phyloP scores from a whole-genome alignment of 2,888 invertebrate species.

The Melanargia galathea region DNA sequence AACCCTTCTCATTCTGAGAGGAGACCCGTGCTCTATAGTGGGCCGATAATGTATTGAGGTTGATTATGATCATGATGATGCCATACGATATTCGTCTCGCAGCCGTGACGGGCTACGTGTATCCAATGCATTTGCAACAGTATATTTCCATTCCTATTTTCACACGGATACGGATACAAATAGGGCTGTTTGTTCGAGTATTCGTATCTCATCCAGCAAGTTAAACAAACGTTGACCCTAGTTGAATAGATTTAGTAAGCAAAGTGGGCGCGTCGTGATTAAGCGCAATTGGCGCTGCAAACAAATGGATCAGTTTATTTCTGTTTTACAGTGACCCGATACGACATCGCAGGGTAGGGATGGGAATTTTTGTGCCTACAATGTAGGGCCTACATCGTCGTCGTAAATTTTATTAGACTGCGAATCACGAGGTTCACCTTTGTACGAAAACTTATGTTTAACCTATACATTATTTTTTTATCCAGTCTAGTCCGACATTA shows the following conservation, averaged over 20 bases:
- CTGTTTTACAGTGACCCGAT: background rate
- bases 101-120: too few relatives aligned
- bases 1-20: too few relatives aligned
- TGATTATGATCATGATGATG: too few relatives aligned
- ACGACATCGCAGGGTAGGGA: background rate
- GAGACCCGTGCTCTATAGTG: too few relatives aligned
- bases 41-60: too few relatives aligned
- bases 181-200: slow-evolving; percentile 1
- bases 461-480: too few relatives aligned
- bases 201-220: slow-evolving; percentile 24
- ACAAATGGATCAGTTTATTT: slow-evolving; percentile 46
- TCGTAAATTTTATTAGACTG: too few relatives aligned
- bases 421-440: too few relatives aligned
- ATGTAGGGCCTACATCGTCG: background rate
- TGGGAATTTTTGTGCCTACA: background rate
- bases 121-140: too few relatives aligned
- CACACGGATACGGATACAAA: background rate
- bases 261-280: slow-evolving; percentile 51
- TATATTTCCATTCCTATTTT: background rate
- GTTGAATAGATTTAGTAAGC: slow-evolving; percentile 37
- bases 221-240: slow-evolving; percentile 31
- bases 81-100: too few relatives aligned
- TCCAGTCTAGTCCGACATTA: too few relatives aligned
- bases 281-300: slow-evolving; percentile 47
- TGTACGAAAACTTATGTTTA: too few relatives aligned